Evolutionary conservation across 1,140 invertebrate species (phyloP).

Genomic region (Chelonus insularis): DNA sequence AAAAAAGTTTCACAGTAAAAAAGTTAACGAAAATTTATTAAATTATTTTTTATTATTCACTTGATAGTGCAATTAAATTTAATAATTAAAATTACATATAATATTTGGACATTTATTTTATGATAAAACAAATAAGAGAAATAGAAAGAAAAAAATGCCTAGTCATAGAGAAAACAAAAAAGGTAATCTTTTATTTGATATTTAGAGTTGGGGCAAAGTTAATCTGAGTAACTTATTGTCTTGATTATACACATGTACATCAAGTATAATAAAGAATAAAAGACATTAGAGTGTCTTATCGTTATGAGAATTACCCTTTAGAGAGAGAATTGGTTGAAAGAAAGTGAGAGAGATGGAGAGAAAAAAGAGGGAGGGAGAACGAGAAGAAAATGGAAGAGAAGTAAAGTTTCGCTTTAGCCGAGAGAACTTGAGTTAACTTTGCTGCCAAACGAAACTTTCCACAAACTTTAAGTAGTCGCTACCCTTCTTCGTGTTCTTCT

Average conservation of each 20-base stretch:
- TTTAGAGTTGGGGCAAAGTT: too few species aligned
- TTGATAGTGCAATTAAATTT: too few species aligned
- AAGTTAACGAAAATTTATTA: too few species aligned
- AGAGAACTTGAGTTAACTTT: slow-evolving; percentile 61
- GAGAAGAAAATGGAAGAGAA: slow-evolving; percentile 10
- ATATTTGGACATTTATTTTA: too few species aligned
- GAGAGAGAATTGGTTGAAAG: background rate
- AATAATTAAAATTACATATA: too few species aligned
- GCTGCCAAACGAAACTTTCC: slow-evolving; percentile 58
- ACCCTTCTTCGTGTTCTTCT: slow-evolving; percentile 40
- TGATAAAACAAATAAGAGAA: too few species aligned
- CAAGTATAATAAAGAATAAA: background rate
- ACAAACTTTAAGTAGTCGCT: slow-evolving; percentile 59
- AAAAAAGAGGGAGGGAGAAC: slow-evolving; percentile 6
- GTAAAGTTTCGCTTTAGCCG: slow-evolving; percentile 56
- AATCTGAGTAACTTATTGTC: background rate
- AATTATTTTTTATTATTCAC: too few species aligned
- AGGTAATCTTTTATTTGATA: too few species aligned
- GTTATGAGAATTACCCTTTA: slow-evolving; percentile 2
- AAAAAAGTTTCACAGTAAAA: too few species aligned
- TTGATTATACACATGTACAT: background rate
- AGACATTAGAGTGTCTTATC: background rate
- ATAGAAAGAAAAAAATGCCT: too few species aligned
- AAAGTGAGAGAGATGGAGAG: slow-evolving; percentile 3
- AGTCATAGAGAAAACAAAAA: too few species aligned